Conservation (phyloP, 1,140 invertebrate genomes). For the Habropoda laboriosa region DNA sequence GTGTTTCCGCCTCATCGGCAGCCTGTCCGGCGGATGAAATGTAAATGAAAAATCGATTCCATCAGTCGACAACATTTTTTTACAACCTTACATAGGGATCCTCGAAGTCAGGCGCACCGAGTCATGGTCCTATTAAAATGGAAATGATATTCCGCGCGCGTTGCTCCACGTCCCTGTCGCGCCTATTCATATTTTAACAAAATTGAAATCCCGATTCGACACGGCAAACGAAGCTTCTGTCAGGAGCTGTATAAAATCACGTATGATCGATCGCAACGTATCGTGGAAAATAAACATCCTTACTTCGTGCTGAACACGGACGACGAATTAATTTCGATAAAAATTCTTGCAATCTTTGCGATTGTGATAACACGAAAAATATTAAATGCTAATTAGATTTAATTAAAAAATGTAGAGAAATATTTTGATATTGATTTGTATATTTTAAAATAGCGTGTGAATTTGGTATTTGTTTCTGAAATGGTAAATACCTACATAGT, state of each 20-base stretch:
- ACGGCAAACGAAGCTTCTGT: background rate
- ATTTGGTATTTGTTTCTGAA: too few relatives aligned
- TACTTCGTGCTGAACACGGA: background rate
- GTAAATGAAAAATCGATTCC: conserved; percentile 31
- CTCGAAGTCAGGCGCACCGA: background rate
- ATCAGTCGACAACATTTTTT: background rate
- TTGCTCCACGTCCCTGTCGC: background rate
- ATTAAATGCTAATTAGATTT: too few relatives aligned
- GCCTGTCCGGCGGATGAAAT: background rate
- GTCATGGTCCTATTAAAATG: background rate
- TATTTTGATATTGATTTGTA: too few relatives aligned
- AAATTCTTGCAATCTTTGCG: too few relatives aligned
- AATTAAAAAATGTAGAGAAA: too few relatives aligned
- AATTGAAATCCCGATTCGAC: conserved; percentile 11
- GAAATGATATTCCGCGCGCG: conserved; percentile 3
- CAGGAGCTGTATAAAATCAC: background rate
- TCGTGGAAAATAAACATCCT: background rate
- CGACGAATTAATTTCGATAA: background rate
- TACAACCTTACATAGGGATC: background rate
- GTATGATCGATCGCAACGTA: background rate
- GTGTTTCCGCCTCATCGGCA: conserved; percentile 10
- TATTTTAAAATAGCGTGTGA: too few relatives aligned
- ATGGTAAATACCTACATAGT: too few relatives aligned
- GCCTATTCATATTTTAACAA: background rate
- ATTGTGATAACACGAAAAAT: too few relatives aligned